Conservation (phyloP, 2,797 vertebrate species). For the Rhinogobio ventralis region DNA sequence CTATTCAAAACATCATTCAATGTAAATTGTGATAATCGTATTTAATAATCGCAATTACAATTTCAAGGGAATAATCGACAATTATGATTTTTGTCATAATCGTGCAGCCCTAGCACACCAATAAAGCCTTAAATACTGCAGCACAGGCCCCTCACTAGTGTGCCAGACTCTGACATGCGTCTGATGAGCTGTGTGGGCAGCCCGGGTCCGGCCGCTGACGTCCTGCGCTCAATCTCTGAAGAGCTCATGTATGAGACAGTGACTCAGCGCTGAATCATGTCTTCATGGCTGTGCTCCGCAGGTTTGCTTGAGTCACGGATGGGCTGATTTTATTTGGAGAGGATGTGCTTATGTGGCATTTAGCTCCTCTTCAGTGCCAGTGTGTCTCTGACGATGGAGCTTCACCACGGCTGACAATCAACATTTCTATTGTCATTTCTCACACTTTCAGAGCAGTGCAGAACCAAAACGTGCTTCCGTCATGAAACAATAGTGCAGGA, state of each 20-base stretch:
- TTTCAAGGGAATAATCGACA: too few species aligned
- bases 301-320: neutral
- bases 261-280: slow-evolving; percentile 16
- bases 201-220: neutral
- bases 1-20: too few species aligned
- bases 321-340: neutral
- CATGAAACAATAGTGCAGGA: neutral
- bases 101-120: too few species aligned
- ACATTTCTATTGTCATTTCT: neutral
- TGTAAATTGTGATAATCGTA: too few species aligned
- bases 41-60: too few species aligned
- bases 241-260: neutral
- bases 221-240: neutral
- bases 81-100: too few species aligned
- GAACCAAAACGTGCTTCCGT: neutral
- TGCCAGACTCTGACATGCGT: neutral
- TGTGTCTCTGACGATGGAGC: neutral
- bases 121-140: too few species aligned
- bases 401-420: neutral
- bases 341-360: neutral
- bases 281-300: neutral
- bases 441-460: neutral
- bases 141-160: neutral
- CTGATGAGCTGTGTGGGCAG: neutral
- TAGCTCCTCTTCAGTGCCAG: slow-evolving; percentile 3